Base-by-base conservation (phyloP, 2,113 vertebrate species). In the Trematocara nigrifrons region DNA sequence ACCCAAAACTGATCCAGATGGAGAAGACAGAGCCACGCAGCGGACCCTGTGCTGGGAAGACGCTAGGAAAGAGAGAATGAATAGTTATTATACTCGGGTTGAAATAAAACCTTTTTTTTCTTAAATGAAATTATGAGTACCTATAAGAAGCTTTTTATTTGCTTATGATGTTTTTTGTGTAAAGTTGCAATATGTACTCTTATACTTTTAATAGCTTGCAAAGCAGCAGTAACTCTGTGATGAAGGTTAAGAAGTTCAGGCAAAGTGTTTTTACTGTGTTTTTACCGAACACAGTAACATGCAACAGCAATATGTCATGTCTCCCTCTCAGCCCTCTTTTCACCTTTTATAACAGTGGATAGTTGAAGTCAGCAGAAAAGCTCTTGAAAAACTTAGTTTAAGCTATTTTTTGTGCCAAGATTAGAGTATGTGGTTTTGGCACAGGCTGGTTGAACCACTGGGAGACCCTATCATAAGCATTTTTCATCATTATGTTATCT, bases 351-450 rank as follows among this genome's bases (percentile, higher is more conserved):
- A 61, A 81, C 83, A 85, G 82, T 0, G n/a, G 66, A 88, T 64
- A 64, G 84, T 86, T 84, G 5, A 40, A 80, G 80, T 91, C 91
- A 83, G 90, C 91, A 82, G 42, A 84, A 85, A 85, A 35, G 40
- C 51, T 56, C 69, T 74, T 74, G 22, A 47, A 47, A 74, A 74
- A 47, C 69, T 11, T 74, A 29, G 57, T 15, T 47, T 26, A 79
- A 80, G 77, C 80, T 53, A 20, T 80, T 71, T 86, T 82, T 11
- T 29, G 47, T 64, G 89, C 86, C 89, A 88, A 66, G 54, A 26
- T 84, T 80, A 42, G 79, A 90, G 83, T 81, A 3, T 82, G 90
- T 89, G 91, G 93, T 78, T 93, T 92, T 90, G 92, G 89, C 89
- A 11, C 20, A 1, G 56, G 56, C 76, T 6, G 31, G 47, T 76